Percentiles rank a stretch among this genome's conserved stretches.
phyloP scores from a whole-genome alignment of 2,797 vertebrate genomes.

The Sebastes elongatus region DNA sequence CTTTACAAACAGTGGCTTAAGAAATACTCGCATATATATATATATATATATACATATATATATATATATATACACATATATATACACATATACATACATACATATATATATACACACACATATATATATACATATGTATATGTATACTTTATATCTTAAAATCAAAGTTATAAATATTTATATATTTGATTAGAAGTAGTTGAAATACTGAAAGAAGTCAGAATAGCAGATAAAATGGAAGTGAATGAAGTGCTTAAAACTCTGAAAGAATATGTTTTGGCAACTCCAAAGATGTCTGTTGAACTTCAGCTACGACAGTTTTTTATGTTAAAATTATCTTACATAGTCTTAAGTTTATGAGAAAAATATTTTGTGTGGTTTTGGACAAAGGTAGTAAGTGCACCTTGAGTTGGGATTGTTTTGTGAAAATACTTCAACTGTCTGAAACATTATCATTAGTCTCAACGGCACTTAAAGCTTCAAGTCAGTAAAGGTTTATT shows the following conservation, averaged over 20 bases:
- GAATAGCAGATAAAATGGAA: neutral
- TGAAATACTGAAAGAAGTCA: neutral
- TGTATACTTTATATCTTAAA: neutral
- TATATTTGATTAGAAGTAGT: neutral
- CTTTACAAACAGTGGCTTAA: no score
- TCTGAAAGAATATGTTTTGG: neutral
- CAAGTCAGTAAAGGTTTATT: slow-evolving; percentile 62
- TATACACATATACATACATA: no score
- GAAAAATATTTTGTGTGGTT: neutral
- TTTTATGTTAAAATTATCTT: neutral
- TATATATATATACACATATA: no score
- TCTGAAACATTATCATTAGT: no score
- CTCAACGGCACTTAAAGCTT: neutral
- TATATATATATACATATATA: no score
- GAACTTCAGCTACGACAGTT: neutral
- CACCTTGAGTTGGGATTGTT: no score
- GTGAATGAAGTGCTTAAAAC: neutral
- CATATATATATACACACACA: neutral
- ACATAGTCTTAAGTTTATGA: no score
- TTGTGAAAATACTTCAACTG: neutral
- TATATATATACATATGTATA: no score
- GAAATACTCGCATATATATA: no score
- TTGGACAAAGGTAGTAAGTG: no score
- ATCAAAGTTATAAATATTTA: neutral
- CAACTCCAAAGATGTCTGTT: neutral